Evolutionary conservation across 92 coral and sea anemone genomes (phyloP), one percentile per base, ranked within the genome.

Genomic region (Ricordea florida): DNA sequence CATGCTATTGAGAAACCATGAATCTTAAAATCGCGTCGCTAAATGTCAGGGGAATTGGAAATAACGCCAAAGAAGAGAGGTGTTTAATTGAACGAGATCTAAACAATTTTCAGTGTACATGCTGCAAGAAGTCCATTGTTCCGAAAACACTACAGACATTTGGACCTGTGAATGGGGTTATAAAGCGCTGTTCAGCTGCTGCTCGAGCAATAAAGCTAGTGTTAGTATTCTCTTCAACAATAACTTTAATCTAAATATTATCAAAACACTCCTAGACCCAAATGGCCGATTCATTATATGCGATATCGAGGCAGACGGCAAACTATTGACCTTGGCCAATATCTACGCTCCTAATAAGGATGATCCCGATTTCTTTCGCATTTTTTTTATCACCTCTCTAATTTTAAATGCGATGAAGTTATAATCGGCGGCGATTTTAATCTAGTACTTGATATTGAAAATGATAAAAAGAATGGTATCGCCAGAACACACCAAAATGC

Each of bases 91-190:
- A 72, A 45, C 61, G 40, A 60, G 73, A 26, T 30, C 46, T 0
- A 80, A 80, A 34, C 34, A 69, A 0, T 46, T 58, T 15, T 80
- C 79, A 16, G 17, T 80, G 5, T 70, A 60, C 61, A 69, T 69
- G 85, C 31, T 79, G 51, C 85, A 79, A 25, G 85, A 69, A 26
- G 74, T 57, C n/a, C 79, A 69, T 32, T 52, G 71, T 26, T 1
- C 37, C 15, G 67, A 69, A 35, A 24, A 29, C 10, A 53, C 23
- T 10, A 16, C 5, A 28, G 28, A 29, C 6, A 41, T 16, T 2
- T 68, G 69, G 62, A 25, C 18, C 20, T 43, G 61, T 22, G 78
- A 68, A 68, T 79, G 85, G 72, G 50, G 72, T 26, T 69, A 38
- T 38, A 37, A 66, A 25, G 3, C 56, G n/a, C n/a, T 66, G 4